Percentiles rank a stretch among this genome's conserved stretches.
phyloP scores from a whole-genome alignment of 2,888 invertebrate species.

The Pycnomerus fuliginosus region DNA sequence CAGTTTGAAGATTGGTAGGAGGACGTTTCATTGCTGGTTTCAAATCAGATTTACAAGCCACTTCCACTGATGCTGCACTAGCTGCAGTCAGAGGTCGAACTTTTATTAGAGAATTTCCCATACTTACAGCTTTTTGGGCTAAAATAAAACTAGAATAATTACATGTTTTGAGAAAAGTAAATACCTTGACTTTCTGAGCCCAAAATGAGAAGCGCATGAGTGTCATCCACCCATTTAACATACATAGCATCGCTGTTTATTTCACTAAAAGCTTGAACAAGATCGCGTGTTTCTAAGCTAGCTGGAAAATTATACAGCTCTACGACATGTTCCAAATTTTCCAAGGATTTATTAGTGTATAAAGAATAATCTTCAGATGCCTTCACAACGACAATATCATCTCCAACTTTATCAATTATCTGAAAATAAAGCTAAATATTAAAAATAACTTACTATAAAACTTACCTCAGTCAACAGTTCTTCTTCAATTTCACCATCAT shows the following conservation, averaged over 20 bases:
- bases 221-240: constrained; percentile 51
- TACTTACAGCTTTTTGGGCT: constrained; percentile 47
- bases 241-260: constrained; percentile 49
- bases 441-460: constrained; percentile 1
- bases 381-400: constrained; percentile 41
- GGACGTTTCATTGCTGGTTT: constrained; percentile 52
- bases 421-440: constrained; percentile 17
- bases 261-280: constrained; percentile 48
- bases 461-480: constrained; percentile 38
- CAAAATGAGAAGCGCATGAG: constrained; percentile 49
- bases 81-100: constrained; percentile 48
- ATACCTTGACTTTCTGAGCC: constrained; percentile 49
- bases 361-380: constrained; percentile 43
- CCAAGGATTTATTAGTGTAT: constrained; percentile 36
- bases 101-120: constrained; percentile 46
- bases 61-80: constrained; percentile 39
- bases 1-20: constrained; percentile 49
- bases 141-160: constrained; percentile 24
- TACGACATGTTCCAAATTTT: constrained; percentile 50
- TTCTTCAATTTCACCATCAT: constrained; percentile 43
- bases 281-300: constrained; percentile 48
- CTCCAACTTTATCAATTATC: constrained; percentile 45
- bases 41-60: constrained; percentile 44
- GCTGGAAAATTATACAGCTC: constrained; percentile 50
- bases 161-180: neutral